Evolutionary conservation across 2,113 vertebrate species (phyloP).

Genomic region (Martes martes): DNA sequence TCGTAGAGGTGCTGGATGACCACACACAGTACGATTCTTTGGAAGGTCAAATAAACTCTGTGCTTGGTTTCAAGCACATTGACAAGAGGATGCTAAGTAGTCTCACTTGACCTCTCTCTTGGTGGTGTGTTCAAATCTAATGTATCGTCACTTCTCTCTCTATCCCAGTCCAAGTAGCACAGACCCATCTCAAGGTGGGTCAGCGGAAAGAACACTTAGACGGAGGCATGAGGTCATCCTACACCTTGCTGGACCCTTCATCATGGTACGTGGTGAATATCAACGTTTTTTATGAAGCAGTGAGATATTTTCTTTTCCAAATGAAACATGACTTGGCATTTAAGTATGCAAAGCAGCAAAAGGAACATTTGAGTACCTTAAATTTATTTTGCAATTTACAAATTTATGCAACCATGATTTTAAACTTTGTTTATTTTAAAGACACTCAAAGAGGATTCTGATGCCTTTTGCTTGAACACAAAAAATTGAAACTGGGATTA

Average conservation of each 20-base stretch:
- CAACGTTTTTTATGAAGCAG: neutral
- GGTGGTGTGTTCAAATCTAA: neutral
- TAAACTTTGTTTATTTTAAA: conserved; percentile 34
- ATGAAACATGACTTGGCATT: neutral
- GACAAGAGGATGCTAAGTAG: neutral
- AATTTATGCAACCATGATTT: neutral
- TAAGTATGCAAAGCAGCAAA: neutral
- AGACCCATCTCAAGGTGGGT: neutral
- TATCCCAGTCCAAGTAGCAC: neutral
- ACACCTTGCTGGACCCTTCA: too few relatives aligned
- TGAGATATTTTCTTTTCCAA: neutral
- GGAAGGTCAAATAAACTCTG: neutral
- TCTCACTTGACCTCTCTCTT: neutral
- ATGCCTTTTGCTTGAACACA: neutral
- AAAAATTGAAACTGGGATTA: neutral
- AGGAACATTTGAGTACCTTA: neutral
- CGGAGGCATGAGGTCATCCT: neutral
- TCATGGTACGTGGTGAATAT: neutral
- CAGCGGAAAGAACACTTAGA: neutral
- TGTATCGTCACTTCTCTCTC: neutral
- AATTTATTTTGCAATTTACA: conserved; percentile 9
- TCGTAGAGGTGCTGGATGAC: neutral
- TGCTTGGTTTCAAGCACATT: neutral
- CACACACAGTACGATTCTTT: neutral
- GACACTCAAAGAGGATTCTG: neutral